Evolutionary conservation across 2,888 invertebrate species (phyloP).

Genomic region (Dasysyrphus tricinctus): DNA sequence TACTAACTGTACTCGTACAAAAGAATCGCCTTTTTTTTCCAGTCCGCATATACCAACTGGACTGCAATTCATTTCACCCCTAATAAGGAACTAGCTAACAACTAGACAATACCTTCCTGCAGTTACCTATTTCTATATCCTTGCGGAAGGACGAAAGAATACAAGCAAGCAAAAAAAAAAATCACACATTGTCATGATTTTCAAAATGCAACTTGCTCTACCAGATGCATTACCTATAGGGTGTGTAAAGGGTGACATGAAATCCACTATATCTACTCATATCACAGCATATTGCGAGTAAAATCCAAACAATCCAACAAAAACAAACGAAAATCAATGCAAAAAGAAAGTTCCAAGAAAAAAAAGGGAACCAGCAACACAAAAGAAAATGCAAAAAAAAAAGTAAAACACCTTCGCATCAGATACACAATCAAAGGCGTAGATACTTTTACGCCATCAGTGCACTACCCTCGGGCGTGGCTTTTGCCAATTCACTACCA

Average conservation of each 20-base stretch:
- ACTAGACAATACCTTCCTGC: constrained; percentile 15
- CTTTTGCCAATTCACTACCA: constrained; percentile 13
- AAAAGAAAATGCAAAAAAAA: constrained; percentile 32
- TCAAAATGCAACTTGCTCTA: constrained; percentile 51
- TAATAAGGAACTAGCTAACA: constrained; percentile 46
- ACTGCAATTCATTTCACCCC: constrained; percentile 62
- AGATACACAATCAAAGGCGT: constrained; percentile 59
- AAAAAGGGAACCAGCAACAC: constrained; percentile 19
- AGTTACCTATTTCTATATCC: constrained; percentile 34
- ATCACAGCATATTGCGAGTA: constrained; percentile 20
- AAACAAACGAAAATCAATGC: constrained; percentile 15
- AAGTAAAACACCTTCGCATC: neutral
- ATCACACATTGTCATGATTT: constrained; percentile 65
- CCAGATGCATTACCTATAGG: constrained; percentile 61
- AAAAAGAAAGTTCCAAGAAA: constrained; percentile 35
- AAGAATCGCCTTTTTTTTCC: constrained; percentile 27
- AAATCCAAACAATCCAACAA: constrained; percentile 27
- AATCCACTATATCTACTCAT: constrained; percentile 44
- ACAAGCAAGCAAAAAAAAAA: constrained; percentile 22
- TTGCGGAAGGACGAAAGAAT: constrained; percentile 44
- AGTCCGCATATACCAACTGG: constrained; percentile 15
- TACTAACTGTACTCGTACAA: neutral
- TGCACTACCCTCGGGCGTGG: constrained; percentile 64
- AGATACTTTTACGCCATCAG: constrained; percentile 26
- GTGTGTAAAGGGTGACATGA: constrained; percentile 56